Conservation (phyloP, 1,140 invertebrate species). For the Cherax destructor region DNA sequence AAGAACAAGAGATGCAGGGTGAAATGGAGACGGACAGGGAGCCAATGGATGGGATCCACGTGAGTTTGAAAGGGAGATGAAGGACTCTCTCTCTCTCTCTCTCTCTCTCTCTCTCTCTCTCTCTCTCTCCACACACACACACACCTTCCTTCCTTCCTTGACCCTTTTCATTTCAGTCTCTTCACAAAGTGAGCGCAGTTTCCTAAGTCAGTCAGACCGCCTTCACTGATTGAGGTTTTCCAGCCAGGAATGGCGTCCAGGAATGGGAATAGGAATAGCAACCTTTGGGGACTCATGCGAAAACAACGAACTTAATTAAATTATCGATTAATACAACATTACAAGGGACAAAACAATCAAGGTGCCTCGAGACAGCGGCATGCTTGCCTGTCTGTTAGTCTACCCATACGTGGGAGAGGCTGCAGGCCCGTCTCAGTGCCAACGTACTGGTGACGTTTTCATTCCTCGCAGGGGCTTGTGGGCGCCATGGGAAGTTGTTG, state of each 20-base stretch:
- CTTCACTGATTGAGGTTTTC: not conserved
- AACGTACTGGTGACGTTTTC: no score
- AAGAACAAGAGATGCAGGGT: constrained; percentile 26
- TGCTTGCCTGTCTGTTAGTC: no score
- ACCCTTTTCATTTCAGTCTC: not conserved
- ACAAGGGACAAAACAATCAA: not conserved
- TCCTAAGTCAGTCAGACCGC: no score
- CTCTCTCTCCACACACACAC: no score
- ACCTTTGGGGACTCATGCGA: constrained; percentile 14
- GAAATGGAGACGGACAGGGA: constrained; percentile 27
- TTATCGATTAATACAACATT: constrained; percentile 35
- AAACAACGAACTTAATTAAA: constrained; percentile 50
- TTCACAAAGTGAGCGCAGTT: no score
- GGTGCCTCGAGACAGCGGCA: no score
- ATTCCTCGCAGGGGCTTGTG: no score
- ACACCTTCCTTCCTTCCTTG: no score
- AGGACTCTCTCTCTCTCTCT: not conserved
- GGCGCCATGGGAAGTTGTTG: no score
- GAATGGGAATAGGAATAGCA: constrained; percentile 16
- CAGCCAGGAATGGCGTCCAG: constrained; percentile 5
- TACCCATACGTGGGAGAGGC: no score
- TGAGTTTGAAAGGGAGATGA: constrained; percentile 1
- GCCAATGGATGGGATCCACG: not conserved
- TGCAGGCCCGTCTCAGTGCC: no score
- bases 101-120: not conserved